Conservation (phyloP, 1,140 invertebrate genomes). For the Drosophila albomicans region DNA sequence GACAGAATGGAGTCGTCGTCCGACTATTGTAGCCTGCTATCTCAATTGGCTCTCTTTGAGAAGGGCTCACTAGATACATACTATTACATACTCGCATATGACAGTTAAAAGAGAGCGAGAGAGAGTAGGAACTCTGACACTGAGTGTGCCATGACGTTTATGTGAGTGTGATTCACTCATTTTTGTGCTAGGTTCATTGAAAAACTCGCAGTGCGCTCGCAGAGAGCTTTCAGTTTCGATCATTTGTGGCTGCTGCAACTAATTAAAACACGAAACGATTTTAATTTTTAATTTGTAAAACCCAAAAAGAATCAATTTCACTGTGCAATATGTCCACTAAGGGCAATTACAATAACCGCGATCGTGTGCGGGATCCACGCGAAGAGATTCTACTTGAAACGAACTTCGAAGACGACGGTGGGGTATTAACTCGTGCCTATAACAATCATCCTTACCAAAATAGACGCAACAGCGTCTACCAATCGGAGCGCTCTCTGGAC, state of each 20-base stretch:
- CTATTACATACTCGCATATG: constrained; percentile 4
- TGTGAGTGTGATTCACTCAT: constrained; percentile 44
- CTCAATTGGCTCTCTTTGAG: constrained; percentile 24
- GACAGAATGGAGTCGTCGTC: constrained; percentile 14
- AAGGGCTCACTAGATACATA: constrained; percentile 48
- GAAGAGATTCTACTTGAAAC: constrained; percentile 84
- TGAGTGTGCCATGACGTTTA: constrained; percentile 25
- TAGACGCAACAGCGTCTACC: constrained; percentile 68
- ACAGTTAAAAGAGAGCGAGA: constrained; percentile 24
- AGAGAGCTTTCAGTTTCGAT: constrained; percentile 31
- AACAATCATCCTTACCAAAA: constrained; percentile 81
- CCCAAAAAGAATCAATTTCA: constrained; percentile 20
- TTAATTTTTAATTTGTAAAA: constrained; percentile 6
- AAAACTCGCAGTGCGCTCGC: constrained; percentile 14
- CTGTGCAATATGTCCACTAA: constrained; percentile 67
- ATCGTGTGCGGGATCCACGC: constrained; percentile 80
- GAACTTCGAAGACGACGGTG: constrained; percentile 84
- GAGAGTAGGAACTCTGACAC: not conserved
- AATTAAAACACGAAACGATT: not conserved
- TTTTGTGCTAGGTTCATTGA: constrained; percentile 29
- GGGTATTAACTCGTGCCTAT: constrained; percentile 80
- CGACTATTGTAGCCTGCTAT: constrained; percentile 11
- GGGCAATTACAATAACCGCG: constrained; percentile 72
- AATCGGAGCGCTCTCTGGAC: constrained; percentile 82
- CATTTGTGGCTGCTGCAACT: constrained; percentile 14